These are phyloP conservation scores for Bimastos eiseni DNA, from an alignment of 2,888 invertebrate genomes.

Conservation along the genomic window DNA sequence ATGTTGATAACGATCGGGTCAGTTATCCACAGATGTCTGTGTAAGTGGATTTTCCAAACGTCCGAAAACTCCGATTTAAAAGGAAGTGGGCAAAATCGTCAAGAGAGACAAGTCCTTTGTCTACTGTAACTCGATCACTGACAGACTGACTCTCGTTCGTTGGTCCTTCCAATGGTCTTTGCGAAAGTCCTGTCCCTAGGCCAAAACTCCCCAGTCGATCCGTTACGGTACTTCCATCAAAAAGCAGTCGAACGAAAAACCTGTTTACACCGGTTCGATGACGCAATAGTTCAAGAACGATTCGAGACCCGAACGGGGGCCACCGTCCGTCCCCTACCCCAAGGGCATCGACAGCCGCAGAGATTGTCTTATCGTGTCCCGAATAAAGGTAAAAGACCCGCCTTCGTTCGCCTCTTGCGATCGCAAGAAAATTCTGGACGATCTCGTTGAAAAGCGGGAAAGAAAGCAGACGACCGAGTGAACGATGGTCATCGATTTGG, in stretches of 20 bases:
- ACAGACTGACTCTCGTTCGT: background rate
- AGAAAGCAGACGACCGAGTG: slow-evolving; percentile 60
- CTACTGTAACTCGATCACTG: background rate
- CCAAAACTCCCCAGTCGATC: background rate
- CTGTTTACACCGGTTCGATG: background rate
- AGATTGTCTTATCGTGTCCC: slow-evolving; percentile 87
- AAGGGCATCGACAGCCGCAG: slow-evolving; percentile 79
- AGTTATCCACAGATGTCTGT: background rate
- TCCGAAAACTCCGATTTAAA: background rate
- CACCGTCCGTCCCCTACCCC: slow-evolving; percentile 70
- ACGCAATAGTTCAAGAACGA: slow-evolving; percentile 77
- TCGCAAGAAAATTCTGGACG: slow-evolving; percentile 59
- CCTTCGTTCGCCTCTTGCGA: slow-evolving; percentile 64
- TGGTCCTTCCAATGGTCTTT: background rate
- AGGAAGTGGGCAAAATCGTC: background rate
- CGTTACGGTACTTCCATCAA: background rate
- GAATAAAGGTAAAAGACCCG: slow-evolving; percentile 76
- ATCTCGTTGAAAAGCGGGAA: slow-evolving; percentile 83
- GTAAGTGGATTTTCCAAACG: background rate
- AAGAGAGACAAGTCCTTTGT: background rate
- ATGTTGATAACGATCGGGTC: no score
- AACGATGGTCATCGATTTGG: background rate
- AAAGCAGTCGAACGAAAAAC: background rate
- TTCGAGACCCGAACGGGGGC: slow-evolving; percentile 82
- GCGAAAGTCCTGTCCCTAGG: background rate